phyloP scores from a whole-genome alignment of 2,888 invertebrate genomes.

The Mantis religiosa region DNA sequence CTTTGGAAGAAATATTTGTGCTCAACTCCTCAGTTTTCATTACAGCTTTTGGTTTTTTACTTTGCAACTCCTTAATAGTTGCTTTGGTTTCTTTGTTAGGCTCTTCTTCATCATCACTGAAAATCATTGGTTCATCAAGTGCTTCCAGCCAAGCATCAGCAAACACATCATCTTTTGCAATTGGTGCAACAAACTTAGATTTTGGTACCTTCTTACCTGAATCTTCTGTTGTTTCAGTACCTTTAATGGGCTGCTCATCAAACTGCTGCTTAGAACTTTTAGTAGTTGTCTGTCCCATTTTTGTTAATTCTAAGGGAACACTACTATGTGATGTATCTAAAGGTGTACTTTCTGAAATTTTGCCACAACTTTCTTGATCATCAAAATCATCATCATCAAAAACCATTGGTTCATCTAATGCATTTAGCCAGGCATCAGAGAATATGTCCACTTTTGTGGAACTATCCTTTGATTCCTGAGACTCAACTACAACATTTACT shows the following conservation, averaged over 20 bases:
- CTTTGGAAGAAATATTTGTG: not conserved
- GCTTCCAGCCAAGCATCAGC: constrained; percentile 41
- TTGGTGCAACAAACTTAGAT: not conserved
- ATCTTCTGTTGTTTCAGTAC: not conserved
- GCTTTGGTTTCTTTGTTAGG: not conserved
- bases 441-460: constrained; percentile 32
- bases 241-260: not conserved
- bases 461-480: not conserved
- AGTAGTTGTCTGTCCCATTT: not conserved
- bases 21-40: not conserved
- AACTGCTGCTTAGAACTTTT: not conserved
- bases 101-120: constrained; percentile 39
- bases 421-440: constrained; percentile 40
- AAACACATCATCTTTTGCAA: constrained; percentile 32
- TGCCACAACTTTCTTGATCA: constrained; percentile 12
- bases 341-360: not conserved
- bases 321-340: not conserved
- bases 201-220: not conserved
- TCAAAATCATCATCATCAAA: constrained; percentile 42
- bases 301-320: not conserved
- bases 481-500: not conserved
- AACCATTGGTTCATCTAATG: constrained; percentile 42
- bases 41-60: not conserved
- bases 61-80: not conserved
- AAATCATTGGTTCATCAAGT: constrained; percentile 42